Conservation (phyloP, 2,888 invertebrate genomes). For the Phyllotreta striolata region DNA sequence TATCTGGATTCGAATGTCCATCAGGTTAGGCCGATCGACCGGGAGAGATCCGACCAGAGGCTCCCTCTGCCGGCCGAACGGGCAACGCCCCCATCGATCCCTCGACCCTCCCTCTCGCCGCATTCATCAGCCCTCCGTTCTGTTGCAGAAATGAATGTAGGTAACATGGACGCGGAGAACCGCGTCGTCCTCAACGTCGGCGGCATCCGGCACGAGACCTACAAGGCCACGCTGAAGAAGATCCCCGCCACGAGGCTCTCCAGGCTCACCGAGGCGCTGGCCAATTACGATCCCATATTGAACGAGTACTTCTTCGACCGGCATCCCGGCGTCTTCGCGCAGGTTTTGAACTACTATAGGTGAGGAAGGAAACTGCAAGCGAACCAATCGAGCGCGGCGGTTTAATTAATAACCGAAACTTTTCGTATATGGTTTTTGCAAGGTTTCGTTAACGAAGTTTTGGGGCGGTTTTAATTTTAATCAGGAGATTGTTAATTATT, state of each 20-base stretch:
- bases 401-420: too few species aligned
- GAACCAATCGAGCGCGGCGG: too few species aligned
- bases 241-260: conserved; percentile 96
- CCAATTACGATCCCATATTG: conserved; percentile 98
- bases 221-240: conserved; percentile 95
- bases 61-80: too few species aligned
- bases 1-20: too few species aligned
- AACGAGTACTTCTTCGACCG: conserved; percentile 99
- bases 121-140: conserved; percentile 12
- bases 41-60: too few species aligned
- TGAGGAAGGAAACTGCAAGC: conserved; percentile 48
- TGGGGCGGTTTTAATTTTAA: too few species aligned
- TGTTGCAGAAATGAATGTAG: conserved; percentile 76
- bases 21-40: too few species aligned
- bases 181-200: conserved; percentile 98
- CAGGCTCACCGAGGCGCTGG: conserved; percentile 93
- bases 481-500: too few species aligned
- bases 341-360: conserved; percentile 97
- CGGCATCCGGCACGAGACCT: conserved; percentile 96
- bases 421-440: too few species aligned
- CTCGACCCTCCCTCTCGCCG: background rate
- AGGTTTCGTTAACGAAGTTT: too few species aligned
- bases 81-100: background rate
- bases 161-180: conserved; percentile 97
- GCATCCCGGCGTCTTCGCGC: conserved; percentile 96